These are phyloP conservation scores for Henricia sp. DNA, from an alignment of 53 echinoderm and acorn worm species.

Conservation along the genomic window DNA sequence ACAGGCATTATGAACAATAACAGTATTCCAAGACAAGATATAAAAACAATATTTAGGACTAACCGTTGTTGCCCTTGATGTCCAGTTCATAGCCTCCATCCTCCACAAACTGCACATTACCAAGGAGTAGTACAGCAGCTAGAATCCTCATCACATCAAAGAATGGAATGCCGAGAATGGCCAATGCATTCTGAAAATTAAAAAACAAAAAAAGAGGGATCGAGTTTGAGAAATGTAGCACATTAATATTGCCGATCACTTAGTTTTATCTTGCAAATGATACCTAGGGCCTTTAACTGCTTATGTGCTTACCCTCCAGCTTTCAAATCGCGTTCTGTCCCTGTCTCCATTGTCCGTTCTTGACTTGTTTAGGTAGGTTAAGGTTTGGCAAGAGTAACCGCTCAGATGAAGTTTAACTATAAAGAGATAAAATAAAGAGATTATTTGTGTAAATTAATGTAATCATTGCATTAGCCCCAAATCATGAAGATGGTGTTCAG, in stretches of 20 bases:
- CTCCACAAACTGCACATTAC: slow-evolving; percentile 95
- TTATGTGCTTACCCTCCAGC: slow-evolving; percentile 76
- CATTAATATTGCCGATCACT: too few species aligned
- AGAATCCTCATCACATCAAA: slow-evolving; percentile 95
- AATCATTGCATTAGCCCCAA: too few species aligned
- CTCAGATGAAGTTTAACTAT: slow-evolving; percentile 93
- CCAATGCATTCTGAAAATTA: slow-evolving; percentile 74
- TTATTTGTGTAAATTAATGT: too few species aligned
- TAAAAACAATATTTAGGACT: neutral
- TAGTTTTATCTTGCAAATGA: too few species aligned
- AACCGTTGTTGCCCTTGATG: slow-evolving; percentile 96
- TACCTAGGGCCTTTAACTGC: too few species aligned
- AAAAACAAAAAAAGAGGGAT: neutral
- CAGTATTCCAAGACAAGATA: neutral
- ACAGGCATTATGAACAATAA: neutral
- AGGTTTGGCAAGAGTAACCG: slow-evolving; percentile 77
- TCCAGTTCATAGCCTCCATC: slow-evolving; percentile 95
- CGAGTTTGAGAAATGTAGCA: neutral
- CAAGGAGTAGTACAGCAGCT: slow-evolving; percentile 86
- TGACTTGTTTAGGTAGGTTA: slow-evolving; percentile 83
- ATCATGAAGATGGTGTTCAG: too few species aligned
- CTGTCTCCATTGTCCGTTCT: slow-evolving; percentile 62
- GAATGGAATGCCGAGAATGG: slow-evolving; percentile 89
- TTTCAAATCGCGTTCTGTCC: slow-evolving; percentile 80
- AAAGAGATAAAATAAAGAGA: neutral